Percentiles rank a stretch among this genome's conserved stretches.
These are phyloP conservation scores for Hirudo medicinalis DNA, from an alignment of 1,140 invertebrate genomes.

Conservation along the genomic window DNA sequence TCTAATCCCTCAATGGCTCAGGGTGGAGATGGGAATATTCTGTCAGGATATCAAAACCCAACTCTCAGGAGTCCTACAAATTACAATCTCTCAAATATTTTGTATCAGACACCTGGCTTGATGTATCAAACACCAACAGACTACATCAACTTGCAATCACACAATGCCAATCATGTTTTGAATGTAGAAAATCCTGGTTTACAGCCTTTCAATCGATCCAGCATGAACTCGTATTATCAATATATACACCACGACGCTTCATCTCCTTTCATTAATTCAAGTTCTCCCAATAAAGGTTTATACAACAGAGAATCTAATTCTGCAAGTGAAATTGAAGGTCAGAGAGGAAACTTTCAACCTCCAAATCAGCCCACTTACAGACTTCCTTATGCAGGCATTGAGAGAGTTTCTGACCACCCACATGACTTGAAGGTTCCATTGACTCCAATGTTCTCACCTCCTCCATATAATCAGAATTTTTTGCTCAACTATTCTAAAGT, in stretches of 20 bases:
- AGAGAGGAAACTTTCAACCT: constrained; percentile 1
- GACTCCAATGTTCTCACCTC: constrained; percentile 4
- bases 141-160: background rate
- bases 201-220: background rate
- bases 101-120: constrained; percentile 8
- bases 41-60: background rate
- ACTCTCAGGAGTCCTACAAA: background rate
- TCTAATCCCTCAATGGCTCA: background rate
- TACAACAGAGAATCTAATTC: background rate
- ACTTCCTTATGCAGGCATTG: background rate
- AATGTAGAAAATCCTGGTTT: background rate
- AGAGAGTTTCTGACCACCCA: background rate
- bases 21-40: constrained; percentile 3
- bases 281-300: background rate
- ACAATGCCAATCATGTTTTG: background rate
- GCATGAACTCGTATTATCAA: constrained; percentile 1
- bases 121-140: constrained; percentile 3
- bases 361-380: background rate
- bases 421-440: background rate
- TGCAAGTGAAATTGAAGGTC: background rate
- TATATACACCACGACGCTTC: background rate
- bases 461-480: constrained; percentile 6
- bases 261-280: constrained; percentile 1
- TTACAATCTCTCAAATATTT: constrained; percentile 12
- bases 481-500: constrained; percentile 7